These are phyloP conservation scores for Julus scanicus DNA, from an alignment of 2,888 invertebrate species.

Conservation along the genomic window DNA sequence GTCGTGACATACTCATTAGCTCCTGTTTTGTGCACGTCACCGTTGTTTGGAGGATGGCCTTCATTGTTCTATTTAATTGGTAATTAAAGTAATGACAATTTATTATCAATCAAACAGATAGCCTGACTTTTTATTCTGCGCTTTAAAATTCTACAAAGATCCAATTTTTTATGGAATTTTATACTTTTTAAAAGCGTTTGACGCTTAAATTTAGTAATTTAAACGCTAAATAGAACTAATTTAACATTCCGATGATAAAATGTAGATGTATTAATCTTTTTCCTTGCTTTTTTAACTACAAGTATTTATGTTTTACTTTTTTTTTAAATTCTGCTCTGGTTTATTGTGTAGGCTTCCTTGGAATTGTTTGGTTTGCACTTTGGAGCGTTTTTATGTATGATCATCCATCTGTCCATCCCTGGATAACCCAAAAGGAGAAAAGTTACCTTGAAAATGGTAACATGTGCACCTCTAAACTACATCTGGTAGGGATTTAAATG, in stretches of 20 bases:
- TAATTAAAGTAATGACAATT: neutral
- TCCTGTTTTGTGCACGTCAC: conserved; percentile 25
- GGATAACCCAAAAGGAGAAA: conserved; percentile 49
- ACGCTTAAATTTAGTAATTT: too few relatives aligned
- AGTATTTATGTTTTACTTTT: too few relatives aligned
- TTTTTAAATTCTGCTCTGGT: neutral
- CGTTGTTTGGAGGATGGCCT: conserved; percentile 29
- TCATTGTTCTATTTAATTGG: conserved; percentile 21
- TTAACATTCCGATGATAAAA: too few relatives aligned
- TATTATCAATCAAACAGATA: too few relatives aligned
- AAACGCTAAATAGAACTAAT: too few relatives aligned
- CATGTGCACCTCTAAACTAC: neutral
- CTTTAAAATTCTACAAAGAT: too few relatives aligned
- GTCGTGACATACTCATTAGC: neutral
- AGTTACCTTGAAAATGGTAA: neutral
- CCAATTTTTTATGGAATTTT: too few relatives aligned
- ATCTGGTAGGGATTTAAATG: neutral
- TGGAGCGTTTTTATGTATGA: conserved; percentile 21
- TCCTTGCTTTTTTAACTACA: too few relatives aligned
- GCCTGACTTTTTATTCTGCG: too few relatives aligned
- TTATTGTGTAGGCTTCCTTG: neutral
- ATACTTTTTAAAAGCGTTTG: too few relatives aligned
- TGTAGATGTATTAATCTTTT: too few relatives aligned
- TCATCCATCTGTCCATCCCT: conserved; percentile 41
- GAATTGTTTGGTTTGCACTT: conserved; percentile 45